A percentile compares a stretch with the other conserved stretches of the same genome.
Evolutionary conservation across 2,888 invertebrate genomes (phyloP).

Genomic region (Lochmaea crataegi): DNA sequence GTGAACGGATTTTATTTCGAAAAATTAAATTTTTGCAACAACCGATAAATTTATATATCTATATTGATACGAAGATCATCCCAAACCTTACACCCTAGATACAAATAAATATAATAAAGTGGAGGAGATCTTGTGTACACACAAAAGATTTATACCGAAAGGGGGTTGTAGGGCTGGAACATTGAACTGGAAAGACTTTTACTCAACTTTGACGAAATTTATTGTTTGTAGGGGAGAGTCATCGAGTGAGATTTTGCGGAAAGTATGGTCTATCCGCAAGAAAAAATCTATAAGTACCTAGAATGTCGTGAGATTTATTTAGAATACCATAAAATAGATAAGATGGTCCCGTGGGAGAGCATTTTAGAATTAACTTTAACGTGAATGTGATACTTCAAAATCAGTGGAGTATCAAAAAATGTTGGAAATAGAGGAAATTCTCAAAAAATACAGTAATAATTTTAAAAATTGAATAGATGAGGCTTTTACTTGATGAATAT

Average conservation of each 20-base stretch:
- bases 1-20: not conserved
- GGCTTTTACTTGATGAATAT: too few species aligned
- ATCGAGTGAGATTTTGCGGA: slow-evolving; percentile 17
- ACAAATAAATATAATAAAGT: slow-evolving; percentile 41
- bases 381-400: not conserved
- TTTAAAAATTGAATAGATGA: too few species aligned
- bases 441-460: too few species aligned
- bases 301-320: slow-evolving; percentile 12
- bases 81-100: slow-evolving; percentile 12
- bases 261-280: slow-evolving; percentile 6
- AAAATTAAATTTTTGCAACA: not conserved
- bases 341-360: not conserved
- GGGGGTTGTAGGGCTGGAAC: slow-evolving; percentile 33
- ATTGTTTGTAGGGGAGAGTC: slow-evolving; percentile 28
- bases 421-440: too few species aligned
- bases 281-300: slow-evolving; percentile 21
- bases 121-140: slow-evolving; percentile 32
- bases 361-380: not conserved
- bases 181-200: slow-evolving; percentile 39
- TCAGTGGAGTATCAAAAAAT: not conserved
- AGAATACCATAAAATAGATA: not conserved
- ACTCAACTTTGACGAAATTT: slow-evolving; percentile 39
- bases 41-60: not conserved
- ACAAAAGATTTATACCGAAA: slow-evolving; percentile 38
- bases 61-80: not conserved